These are phyloP conservation scores for Chunga burmeisteri DNA, from an alignment of 2,113 vertebrate genomes.

Conservation along the genomic window DNA sequence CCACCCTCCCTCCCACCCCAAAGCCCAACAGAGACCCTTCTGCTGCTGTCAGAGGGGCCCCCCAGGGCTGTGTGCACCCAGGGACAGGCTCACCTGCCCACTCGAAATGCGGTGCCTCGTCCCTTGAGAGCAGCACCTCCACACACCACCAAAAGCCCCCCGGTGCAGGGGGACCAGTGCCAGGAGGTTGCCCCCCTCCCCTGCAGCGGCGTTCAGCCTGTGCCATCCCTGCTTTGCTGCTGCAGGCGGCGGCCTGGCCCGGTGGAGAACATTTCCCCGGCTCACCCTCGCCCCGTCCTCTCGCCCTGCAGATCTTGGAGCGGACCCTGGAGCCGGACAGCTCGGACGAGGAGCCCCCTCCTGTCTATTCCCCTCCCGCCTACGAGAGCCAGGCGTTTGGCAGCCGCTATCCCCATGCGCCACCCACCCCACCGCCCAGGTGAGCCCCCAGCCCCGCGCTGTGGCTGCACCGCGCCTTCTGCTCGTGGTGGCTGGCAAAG, in stretches of 20 bases:
- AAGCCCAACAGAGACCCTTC: background rate
- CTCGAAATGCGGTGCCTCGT: background rate
- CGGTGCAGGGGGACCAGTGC: background rate
- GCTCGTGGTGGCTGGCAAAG: background rate
- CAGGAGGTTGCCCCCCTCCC: background rate
- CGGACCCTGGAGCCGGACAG: slow-evolving; percentile 94
- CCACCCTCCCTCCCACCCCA: accelerated
- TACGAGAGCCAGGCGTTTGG: slow-evolving; percentile 88
- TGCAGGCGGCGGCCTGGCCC: accelerated
- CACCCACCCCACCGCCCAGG: slow-evolving; percentile 86
- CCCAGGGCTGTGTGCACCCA: background rate
- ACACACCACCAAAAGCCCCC: background rate
- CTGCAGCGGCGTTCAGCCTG: accelerated
- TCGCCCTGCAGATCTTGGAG: slow-evolving; percentile 84
- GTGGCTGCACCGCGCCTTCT: accelerated
- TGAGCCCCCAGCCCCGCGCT: slow-evolving; percentile 16
- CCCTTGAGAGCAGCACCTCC: background rate
- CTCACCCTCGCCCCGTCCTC: background rate
- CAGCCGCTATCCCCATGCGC: slow-evolving; percentile 67
- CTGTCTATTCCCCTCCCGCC: slow-evolving; percentile 91
- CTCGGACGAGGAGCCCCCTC: slow-evolving; percentile 95
- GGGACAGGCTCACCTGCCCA: background rate
- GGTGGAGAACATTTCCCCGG: accelerated
- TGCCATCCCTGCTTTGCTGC: background rate
- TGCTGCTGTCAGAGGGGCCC: background rate